Conservation (phyloP, 2,888 invertebrate genomes). For the Caenorhabditis imperialis region DNA sequence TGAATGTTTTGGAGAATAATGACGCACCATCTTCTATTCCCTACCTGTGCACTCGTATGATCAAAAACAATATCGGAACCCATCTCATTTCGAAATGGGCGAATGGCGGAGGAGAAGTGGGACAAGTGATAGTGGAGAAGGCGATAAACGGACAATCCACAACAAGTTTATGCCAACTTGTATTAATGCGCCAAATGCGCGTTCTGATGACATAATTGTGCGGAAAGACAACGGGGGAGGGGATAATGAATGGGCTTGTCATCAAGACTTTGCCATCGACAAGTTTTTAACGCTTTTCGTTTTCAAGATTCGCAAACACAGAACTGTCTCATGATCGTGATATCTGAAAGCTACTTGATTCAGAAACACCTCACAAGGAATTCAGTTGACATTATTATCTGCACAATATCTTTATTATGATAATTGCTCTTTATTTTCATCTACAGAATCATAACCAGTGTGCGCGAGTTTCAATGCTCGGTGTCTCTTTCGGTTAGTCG, state of each 20-base stretch:
- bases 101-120: background rate
- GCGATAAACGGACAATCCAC: constrained; percentile 7
- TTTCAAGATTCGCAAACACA: too few species aligned
- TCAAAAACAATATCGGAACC: constrained; percentile 1
- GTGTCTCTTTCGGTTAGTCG: too few species aligned
- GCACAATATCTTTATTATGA: too few species aligned
- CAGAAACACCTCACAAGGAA: too few species aligned
- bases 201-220: constrained; percentile 34
- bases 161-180: constrained; percentile 45
- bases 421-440: too few species aligned
- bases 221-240: background rate
- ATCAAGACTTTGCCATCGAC: constrained; percentile 1
- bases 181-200: constrained; percentile 36
- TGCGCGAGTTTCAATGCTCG: too few species aligned
- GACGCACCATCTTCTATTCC: too few species aligned
- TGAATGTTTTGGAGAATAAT: background rate
- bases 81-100: constrained; percentile 16
- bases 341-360: too few species aligned
- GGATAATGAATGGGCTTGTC: constrained; percentile 24
- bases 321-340: too few species aligned
- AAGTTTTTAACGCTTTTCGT: background rate
- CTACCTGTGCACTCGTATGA: constrained; percentile 26
- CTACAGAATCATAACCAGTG: too few species aligned
- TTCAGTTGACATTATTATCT: too few species aligned
- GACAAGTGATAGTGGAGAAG: constrained; percentile 8